A percentile compares a stretch with the other conserved stretches of the same genome.
Evolutionary conservation across 2,113 vertebrate genomes (phyloP).

Genomic region (Vicugna pacos): DNA sequence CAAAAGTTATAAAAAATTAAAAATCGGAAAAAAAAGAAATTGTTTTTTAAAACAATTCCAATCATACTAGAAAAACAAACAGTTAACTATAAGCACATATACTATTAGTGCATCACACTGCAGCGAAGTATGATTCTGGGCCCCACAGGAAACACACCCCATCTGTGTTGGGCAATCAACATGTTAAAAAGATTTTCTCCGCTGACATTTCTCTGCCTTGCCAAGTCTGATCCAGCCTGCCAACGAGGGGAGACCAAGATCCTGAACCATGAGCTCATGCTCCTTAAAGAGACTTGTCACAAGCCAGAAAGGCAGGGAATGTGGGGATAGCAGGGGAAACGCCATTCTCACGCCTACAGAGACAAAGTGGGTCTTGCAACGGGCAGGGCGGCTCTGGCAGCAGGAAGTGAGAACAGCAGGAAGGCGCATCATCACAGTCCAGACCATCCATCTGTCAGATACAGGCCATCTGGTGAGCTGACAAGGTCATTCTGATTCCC

Average conservation of each 20-base stretch:
- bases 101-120: no score
- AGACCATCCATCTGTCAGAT: neutral
- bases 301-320: neutral
- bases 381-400: neutral
- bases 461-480: accelerated
- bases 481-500: neutral
- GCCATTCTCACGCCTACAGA: neutral
- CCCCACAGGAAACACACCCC: no score
- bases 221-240: constrained; percentile 34
- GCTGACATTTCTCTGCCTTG: constrained; percentile 29
- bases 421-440: no score
- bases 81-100: no score
- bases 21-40: no score
- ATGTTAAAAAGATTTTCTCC: neutral
- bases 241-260: neutral
- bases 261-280: neutral
- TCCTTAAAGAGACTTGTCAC: constrained; percentile 43
- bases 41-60: no score
- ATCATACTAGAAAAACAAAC: no score
- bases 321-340: neutral
- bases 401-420: neutral
- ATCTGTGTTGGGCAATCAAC: no score
- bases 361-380: neutral
- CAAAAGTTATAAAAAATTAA: no score
- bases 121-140: no score